Base-by-base conservation (phyloP, 2,113 vertebrate genomes). In the Macrotus californicus region DNA sequence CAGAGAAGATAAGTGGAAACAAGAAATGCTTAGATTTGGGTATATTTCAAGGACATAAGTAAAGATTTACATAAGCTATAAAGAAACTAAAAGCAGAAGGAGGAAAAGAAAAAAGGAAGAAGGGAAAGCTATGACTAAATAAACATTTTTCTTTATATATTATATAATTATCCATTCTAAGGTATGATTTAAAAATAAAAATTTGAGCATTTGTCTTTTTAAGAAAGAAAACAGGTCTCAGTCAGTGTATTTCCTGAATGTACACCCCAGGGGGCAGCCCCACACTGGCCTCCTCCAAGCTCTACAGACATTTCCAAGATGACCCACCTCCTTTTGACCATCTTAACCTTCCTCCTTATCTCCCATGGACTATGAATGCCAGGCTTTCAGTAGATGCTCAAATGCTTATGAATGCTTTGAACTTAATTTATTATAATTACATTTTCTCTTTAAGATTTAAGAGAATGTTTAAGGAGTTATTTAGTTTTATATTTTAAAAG, bases 391-490 rank as follows among this genome's bases (percentile, higher is more conserved):
- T 31, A 52, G 41, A 69, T 36, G 26, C 24, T 59, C 31, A 90
- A 56, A 50, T 77, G 29, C 36, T 93, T 87, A 39, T 36, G 9
- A 59, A 64, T 66, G n/a, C 24, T 83, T 92, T 54, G 26, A 93
- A 79, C 31, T 87, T 81, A n/a, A 83, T 89, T 69, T 59, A 36
- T 24, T 89, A 43, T 83, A 83, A 80, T 61, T 92, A 75, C 29
- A 13, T 29, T 81, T 92, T 50, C 66, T 87, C 21, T 24, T 81
- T 91, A 64, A 50, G n/a, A 93, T 76, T 79, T 89, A 89, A 92
- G 96, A 87, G 48, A 41, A 92, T 75, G 10, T 54, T 93, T 56
- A 70, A 83, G 21, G 34, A 73, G 70, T 83, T 12, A 56, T 73
- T 80, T 84, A 36, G n/a, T 52, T 89, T 64, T 73, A 43, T 59